Evolutionary conservation across 1,140 invertebrate species (phyloP), one percentile per base, ranked within the genome.

Genomic region (Drosophila murphyi): DNA sequence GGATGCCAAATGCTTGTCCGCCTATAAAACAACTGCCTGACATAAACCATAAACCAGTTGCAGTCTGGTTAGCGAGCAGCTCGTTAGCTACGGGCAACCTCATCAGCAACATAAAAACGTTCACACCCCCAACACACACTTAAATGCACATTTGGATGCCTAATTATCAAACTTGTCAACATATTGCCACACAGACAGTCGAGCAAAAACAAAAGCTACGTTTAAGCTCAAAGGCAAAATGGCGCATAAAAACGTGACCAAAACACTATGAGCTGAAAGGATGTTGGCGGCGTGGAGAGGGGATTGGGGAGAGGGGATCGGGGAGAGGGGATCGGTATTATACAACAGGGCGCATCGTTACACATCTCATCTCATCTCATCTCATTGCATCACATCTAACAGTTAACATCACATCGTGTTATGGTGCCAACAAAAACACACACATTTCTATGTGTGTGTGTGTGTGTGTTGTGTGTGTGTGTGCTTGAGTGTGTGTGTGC

Each of bases 111-210:
- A 70, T 51, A 71, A 62, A 74, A 56, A 10, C 51, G 32, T 55
- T 29, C 67, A 39, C 75, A 61, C 52, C 68, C 60, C 39, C 20
- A 20, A 20, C 20, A 70, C 72, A 64, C 43, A 78, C 57, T 68
- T 79, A 76, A 83, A 80, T 76, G 74, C 75, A 76, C 71, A 82
- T 79, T 86, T 79, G 68, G 71, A 72, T 72, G 79, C 52, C 78
- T 86, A 87, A 86, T 86, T 86, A 82, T 62, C 52, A 67, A 78
- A 64, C 50, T 77, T 82, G 76, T 85, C 80, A 77, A 83, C 80
- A 60, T 59, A 82, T 70, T 80, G 81, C 43, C 64, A 37, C 12
- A 51, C 37, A 56, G 2, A 47, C 28, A 35, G 31, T 37, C 51
- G 59, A 50, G 41, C 64, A 64, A 54, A 37, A 72, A 43, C 47